phyloP scores from a whole-genome alignment of 2,113 vertebrate genomes.

The Muntiacus reevesi region DNA sequence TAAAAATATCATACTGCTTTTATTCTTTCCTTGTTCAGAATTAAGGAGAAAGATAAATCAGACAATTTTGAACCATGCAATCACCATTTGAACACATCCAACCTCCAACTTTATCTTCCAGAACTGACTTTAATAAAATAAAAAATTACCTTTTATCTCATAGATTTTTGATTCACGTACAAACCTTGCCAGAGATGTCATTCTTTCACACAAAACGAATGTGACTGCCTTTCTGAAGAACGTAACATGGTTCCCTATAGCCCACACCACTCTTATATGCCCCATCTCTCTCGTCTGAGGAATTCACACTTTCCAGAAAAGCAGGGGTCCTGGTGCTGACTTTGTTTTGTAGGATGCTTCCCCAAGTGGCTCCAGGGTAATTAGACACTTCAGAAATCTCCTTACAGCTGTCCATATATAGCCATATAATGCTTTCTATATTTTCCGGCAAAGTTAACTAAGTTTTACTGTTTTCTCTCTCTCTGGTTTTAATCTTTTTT shows the following conservation, averaged over 20 bases:
- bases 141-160: slow-evolving; percentile 35
- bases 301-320: neutral
- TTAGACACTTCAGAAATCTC: neutral
- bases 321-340: accelerated
- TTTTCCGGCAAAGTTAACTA: neutral
- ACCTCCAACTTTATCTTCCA: neutral
- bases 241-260: accelerated
- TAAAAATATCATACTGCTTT: neutral
- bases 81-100: neutral
- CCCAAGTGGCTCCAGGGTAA: neutral
- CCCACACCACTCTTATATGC: neutral
- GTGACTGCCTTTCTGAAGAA: neutral
- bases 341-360: neutral
- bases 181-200: neutral
- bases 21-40: neutral
- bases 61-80: neutral
- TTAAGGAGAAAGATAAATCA: neutral
- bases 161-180: neutral
- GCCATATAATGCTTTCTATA: neutral
- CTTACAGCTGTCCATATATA: neutral
- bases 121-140: slow-evolving; percentile 37
- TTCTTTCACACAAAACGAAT: neutral
- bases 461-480: neutral
- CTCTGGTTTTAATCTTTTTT: neutral
- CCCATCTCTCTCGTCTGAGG: neutral